Evolutionary conservation across 2,797 vertebrate species (phyloP).

Genomic region (Pipistrellus pygmaeus): DNA sequence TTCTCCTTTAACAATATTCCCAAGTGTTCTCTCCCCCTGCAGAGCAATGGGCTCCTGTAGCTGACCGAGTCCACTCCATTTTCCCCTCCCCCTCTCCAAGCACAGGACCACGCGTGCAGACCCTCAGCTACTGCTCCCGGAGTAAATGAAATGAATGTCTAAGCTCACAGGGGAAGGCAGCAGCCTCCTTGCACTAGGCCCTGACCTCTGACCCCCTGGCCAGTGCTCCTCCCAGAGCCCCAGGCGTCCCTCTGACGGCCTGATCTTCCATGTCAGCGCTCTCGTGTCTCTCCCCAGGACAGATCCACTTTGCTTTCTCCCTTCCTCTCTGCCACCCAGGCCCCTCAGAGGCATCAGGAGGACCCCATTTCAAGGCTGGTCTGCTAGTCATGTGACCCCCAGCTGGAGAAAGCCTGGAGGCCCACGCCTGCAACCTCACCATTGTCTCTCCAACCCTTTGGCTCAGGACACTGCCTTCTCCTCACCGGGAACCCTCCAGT

Average conservation of each 20-base stretch:
- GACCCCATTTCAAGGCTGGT: neutral
- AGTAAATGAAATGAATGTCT: neutral
- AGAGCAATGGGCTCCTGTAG: neutral
- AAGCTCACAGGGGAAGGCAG: neutral
- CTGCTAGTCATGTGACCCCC: neutral
- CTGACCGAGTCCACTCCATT: rapidly evolving
- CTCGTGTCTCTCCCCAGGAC: neutral
- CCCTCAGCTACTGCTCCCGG: neutral
- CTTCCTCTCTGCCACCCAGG: neutral
- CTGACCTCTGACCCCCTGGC: neutral
- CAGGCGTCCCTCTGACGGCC: neutral
- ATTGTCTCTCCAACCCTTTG: neutral
- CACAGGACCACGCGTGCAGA: rapidly evolving
- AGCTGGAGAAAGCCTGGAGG: neutral
- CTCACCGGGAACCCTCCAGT: neutral
- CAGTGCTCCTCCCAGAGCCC: neutral
- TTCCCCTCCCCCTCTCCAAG: neutral
- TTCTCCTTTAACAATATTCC: neutral
- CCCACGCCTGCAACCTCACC: neutral
- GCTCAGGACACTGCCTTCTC: neutral
- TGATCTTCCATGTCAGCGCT: neutral
- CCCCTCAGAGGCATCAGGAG: neutral
- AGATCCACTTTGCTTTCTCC: neutral
- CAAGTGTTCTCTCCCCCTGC: neutral
- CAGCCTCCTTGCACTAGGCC: rapidly evolving